These are phyloP conservation scores for Ochropleura plecta DNA, from an alignment of 2,888 invertebrate genomes.

Conservation along the genomic window DNA sequence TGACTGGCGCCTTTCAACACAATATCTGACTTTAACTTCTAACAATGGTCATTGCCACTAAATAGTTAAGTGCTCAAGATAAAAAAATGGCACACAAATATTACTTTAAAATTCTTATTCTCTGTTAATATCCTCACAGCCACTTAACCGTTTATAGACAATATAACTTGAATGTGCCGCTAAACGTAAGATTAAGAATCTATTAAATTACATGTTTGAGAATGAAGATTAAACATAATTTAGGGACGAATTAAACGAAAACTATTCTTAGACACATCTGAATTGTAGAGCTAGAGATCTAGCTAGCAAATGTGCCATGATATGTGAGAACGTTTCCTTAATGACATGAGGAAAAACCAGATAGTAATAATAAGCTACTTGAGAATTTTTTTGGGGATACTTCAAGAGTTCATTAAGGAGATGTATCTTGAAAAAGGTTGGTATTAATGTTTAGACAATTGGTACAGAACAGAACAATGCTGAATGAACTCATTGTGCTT, in stretches of 20 bases:
- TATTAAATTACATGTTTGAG: constrained; percentile 11
- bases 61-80: constrained; percentile 31
- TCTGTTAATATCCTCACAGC: constrained; percentile 32
- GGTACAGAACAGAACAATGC: not conserved
- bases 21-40: constrained; percentile 52
- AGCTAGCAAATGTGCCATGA: constrained; percentile 50
- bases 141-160: constrained; percentile 16
- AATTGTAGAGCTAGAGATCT: constrained; percentile 34
- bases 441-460: constrained; percentile 1
- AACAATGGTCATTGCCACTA: constrained; percentile 54
- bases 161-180: constrained; percentile 31
- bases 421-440: constrained; percentile 1
- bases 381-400: constrained; percentile 20
- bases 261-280: constrained; percentile 34
- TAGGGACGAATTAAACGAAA: constrained; percentile 26
- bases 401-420: constrained; percentile 25
- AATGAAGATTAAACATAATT: constrained; percentile 29
- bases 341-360: constrained; percentile 36
- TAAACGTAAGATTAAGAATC: constrained; percentile 28
- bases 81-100: constrained; percentile 50
- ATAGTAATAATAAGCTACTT: constrained; percentile 39
- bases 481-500: constrained; percentile 11
- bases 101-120: constrained; percentile 33
- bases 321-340: constrained; percentile 51
- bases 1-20: constrained; percentile 57